phyloP scores from a whole-genome alignment of 2,113 vertebrate genomes.

The Gila orcuttii region DNA sequence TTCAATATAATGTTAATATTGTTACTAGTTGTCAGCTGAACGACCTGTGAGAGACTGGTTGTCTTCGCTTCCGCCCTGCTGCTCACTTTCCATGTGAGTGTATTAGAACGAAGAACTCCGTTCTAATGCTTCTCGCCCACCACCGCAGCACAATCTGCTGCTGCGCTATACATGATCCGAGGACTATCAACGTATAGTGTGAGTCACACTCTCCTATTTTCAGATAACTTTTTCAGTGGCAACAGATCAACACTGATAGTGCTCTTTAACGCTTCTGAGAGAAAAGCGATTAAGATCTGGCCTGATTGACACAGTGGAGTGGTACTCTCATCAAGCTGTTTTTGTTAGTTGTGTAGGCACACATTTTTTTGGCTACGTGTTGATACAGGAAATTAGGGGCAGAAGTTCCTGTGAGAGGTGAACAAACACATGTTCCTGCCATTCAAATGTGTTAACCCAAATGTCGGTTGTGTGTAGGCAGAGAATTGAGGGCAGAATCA shows the following conservation, averaged over 20 bases:
- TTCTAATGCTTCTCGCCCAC: background rate
- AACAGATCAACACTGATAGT: slow-evolving; percentile 21
- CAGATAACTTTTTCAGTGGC: background rate
- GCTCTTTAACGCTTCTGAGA: background rate
- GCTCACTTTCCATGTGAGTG: background rate
- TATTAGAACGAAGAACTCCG: background rate
- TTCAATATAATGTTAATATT: background rate
- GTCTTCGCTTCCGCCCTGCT: background rate
- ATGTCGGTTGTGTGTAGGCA: background rate
- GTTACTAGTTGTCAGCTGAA: background rate
- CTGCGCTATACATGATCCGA: background rate
- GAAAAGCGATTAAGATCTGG: slow-evolving; percentile 14
- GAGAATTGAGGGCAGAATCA: background rate
- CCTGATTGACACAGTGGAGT: slow-evolving; percentile 13
- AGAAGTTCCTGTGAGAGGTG: slow-evolving; percentile 16
- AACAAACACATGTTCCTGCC: slow-evolving; percentile 12
- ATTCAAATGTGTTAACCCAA: background rate
- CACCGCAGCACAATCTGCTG: slow-evolving; percentile 8
- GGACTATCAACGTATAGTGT: slow-evolving; percentile 8
- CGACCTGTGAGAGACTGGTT: background rate
- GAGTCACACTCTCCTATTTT: slow-evolving; percentile 17
- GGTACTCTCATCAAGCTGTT: slow-evolving; percentile 7
- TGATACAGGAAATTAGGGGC: slow-evolving; percentile 25
- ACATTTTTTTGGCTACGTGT: slow-evolving; percentile 8
- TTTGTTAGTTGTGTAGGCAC: slow-evolving; percentile 10